These are phyloP conservation scores for Orientallactaga sibirica DNA, from an alignment of 2,797 vertebrate genomes.

Conservation along the genomic window DNA sequence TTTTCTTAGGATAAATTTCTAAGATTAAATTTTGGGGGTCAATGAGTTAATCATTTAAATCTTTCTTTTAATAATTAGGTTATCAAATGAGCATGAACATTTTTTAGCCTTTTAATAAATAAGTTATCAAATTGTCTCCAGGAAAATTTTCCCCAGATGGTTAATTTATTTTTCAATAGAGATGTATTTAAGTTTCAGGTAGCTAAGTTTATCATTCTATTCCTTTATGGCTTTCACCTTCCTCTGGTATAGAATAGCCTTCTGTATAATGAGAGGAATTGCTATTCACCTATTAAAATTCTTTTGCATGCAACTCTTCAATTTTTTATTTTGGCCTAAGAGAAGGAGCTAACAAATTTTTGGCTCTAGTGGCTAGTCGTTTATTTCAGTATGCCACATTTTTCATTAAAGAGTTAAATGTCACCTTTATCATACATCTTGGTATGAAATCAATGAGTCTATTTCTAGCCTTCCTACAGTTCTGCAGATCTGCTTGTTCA, in stretches of 20 bases:
- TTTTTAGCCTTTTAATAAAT: not conserved
- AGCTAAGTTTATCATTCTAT: not conserved
- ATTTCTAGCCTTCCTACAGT: not conserved
- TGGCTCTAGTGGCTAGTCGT: not conserved
- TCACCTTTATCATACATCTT: not conserved
- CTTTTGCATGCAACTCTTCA: not conserved
- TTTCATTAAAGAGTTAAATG: not conserved
- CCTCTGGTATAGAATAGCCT: not conserved
- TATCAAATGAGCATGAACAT: not conserved
- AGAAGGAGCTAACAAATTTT: not conserved
- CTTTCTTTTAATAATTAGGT: not conserved
- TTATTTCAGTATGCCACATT: not conserved
- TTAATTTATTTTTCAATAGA: not conserved
- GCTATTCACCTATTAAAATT: not conserved
- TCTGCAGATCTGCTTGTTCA: not conserved
- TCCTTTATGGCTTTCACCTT: not conserved
- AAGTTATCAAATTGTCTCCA: not conserved
- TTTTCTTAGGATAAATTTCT: conserved; percentile 25
- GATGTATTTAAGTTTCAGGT: not conserved
- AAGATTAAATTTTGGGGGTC: not conserved
- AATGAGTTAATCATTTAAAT: not conserved
- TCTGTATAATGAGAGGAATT: not conserved
- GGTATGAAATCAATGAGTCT: not conserved
- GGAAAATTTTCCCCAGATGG: not conserved
- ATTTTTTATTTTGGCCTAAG: not conserved